Conservation (phyloP, 2,888 invertebrate genomes). For the Syritta pipiens region DNA sequence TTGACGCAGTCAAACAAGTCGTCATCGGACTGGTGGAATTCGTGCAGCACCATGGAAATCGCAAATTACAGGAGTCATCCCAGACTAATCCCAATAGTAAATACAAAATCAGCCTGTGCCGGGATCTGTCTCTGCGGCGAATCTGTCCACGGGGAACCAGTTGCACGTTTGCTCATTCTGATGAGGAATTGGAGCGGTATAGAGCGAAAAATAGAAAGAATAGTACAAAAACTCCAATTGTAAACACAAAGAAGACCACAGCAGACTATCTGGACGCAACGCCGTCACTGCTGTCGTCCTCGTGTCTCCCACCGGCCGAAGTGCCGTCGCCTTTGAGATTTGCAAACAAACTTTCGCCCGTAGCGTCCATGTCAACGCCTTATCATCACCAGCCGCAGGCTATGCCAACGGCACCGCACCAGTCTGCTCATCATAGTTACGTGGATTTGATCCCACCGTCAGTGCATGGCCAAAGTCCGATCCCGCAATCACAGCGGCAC, state of each 20-base stretch:
- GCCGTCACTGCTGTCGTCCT: constrained; percentile 67
- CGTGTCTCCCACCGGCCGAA: constrained; percentile 72
- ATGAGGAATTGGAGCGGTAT: constrained; percentile 92
- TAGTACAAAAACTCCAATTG: constrained; percentile 73
- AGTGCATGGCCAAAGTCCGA: constrained; percentile 61
- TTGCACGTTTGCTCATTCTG: constrained; percentile 96
- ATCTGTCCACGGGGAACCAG: constrained; percentile 92
- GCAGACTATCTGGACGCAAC: constrained; percentile 70
- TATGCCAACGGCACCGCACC: constrained; percentile 53
- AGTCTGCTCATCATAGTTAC: constrained; percentile 57
- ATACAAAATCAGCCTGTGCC: constrained; percentile 94
- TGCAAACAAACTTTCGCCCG: constrained; percentile 70
- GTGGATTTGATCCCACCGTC: constrained; percentile 69
- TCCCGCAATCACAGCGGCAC: constrained; percentile 52
- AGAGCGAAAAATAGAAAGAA: constrained; percentile 84
- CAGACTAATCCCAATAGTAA: constrained; percentile 84
- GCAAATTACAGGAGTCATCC: constrained; percentile 82
- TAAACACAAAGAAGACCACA: constrained; percentile 71
- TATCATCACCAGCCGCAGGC: constrained; percentile 48
- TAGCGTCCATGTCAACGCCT: constrained; percentile 66
- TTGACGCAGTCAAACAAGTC: constrained; percentile 85
- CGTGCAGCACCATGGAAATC: constrained; percentile 86
- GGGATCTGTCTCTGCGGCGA: constrained; percentile 88
- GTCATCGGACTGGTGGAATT: constrained; percentile 89
- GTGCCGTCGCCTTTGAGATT: constrained; percentile 73